Conservation (phyloP, 2,113 vertebrate species). For the Chionis minor region DNA sequence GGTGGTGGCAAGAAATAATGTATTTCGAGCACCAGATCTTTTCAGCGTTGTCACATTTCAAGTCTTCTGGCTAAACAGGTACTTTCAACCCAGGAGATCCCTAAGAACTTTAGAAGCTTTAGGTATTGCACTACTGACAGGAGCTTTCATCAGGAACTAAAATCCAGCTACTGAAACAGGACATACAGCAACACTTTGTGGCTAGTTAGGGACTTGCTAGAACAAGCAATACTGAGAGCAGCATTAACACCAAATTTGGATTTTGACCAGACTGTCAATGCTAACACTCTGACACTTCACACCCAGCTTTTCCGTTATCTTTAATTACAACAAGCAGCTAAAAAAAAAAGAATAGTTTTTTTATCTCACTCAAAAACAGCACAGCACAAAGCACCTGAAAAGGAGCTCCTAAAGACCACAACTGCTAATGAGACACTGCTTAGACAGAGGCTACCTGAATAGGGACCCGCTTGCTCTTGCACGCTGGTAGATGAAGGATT, state of each 20-base stretch:
- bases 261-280: neutral
- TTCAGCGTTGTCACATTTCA: neutral
- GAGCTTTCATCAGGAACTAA: neutral
- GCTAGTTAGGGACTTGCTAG: neutral
- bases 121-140: neutral
- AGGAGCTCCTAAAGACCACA: neutral
- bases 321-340: neutral
- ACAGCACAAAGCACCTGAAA: neutral
- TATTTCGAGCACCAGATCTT: neutral
- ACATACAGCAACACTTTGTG: neutral
- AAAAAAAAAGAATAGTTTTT: too few relatives aligned
- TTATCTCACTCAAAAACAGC: neutral
- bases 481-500: too few relatives aligned
- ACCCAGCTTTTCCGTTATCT: accelerated
- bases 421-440: neutral
- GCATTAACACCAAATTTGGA: accelerated
- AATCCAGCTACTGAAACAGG: neutral
- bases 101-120: neutral
- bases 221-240: neutral
- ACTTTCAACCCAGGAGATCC: neutral
- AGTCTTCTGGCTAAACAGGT: neutral
- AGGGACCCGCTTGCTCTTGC: neutral
- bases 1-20: neutral
- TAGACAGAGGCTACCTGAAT: accelerated
- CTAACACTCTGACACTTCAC: neutral